Percentiles rank a stretch among this genome's conserved stretches.
Evolutionary conservation across 2,113 vertebrate genomes (phyloP).

Genomic region (Campylorhamphus procurvoides): DNA sequence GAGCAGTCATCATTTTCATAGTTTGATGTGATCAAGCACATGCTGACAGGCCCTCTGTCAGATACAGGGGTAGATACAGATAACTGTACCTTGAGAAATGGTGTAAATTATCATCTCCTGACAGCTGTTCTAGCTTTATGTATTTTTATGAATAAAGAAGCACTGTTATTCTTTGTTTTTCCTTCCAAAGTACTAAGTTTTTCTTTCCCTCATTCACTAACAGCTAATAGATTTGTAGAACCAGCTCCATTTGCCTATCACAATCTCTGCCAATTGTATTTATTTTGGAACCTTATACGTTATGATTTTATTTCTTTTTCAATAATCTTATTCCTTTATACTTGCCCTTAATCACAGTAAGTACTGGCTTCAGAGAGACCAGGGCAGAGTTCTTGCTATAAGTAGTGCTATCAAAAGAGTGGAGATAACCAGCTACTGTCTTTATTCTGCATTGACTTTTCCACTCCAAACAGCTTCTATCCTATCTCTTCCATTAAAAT

Average conservation of each 20-base stretch:
- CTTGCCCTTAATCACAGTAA: background rate
- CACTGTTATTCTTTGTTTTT: background rate
- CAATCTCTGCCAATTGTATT: background rate
- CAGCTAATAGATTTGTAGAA: background rate
- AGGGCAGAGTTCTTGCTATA: background rate
- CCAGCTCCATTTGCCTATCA: background rate
- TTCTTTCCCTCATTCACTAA: background rate
- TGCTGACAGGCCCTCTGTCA: background rate
- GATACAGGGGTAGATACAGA: background rate
- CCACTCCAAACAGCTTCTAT: background rate
- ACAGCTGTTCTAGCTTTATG: background rate
- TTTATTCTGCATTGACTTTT: background rate
- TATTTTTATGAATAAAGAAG: background rate
- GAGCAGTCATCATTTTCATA: background rate
- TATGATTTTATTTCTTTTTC: background rate
- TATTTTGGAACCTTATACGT: background rate
- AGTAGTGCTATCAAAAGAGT: background rate
- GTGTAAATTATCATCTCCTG: background rate
- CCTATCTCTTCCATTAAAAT: background rate
- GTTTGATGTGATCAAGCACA: background rate
- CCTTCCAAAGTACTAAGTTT: background rate
- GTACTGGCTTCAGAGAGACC: background rate
- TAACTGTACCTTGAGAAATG: background rate
- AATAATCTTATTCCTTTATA: background rate
- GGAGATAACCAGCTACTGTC: background rate